Conservation (phyloP, 2,797 vertebrate species). For the Alcedo quadribrachys region DNA sequence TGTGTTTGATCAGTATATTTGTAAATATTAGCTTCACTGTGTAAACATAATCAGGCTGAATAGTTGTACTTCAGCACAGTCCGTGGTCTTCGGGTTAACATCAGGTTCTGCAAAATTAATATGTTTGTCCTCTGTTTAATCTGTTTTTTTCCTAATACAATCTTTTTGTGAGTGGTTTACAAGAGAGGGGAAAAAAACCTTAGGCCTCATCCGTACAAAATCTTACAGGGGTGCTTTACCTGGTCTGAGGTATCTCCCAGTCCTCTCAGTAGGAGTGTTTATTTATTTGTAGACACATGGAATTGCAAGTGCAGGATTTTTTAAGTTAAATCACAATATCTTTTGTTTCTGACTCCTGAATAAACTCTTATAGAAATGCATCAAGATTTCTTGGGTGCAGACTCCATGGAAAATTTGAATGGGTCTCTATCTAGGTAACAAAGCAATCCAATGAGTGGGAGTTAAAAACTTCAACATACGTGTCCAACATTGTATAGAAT, state of each 20-base stretch:
- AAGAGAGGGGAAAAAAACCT: neutral
- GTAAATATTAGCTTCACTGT: neutral
- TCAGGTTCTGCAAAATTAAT: neutral
- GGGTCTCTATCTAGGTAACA: neutral
- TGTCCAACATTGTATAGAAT: neutral
- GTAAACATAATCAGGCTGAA: neutral
- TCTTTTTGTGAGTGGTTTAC: neutral
- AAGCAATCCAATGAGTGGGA: neutral
- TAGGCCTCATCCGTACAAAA: neutral
- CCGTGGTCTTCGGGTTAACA: neutral
- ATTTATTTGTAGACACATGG: neutral
- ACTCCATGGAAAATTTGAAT: neutral
- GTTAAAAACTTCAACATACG: accelerated
- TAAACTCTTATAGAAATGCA: neutral
- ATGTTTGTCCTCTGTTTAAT: neutral
- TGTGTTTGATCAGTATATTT: neutral
- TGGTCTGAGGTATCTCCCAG: accelerated
- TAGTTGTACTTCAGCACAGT: neutral
- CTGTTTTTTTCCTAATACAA: neutral
- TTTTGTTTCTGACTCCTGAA: neutral
- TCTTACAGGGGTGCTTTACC: neutral
- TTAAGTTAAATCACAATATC: neutral
- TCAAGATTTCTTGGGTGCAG: neutral
- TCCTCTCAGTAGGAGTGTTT: neutral
- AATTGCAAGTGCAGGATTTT: neutral